Base-by-base conservation (phyloP, 1,140 invertebrate genomes). In the Rhyzopertha dominica region DNA sequence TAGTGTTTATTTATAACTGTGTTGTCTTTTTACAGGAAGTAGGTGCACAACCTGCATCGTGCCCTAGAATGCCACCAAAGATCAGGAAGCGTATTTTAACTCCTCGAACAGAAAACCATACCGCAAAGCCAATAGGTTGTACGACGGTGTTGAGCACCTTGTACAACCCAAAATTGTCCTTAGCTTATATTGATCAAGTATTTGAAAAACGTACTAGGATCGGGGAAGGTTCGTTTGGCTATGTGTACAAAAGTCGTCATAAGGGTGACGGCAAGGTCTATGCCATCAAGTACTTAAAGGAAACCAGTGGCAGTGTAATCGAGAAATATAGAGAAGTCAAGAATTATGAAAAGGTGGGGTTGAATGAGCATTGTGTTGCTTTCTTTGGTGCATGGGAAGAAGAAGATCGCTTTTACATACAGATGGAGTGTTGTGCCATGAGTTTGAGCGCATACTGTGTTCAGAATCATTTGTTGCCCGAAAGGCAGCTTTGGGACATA, bases 361-460 rank as follows among this genome's bases (percentile, higher is more conserved):
- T 71, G 4, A 80, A 87, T 65, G 69, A 69, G 5, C 83, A 88
- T 66, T 78, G 81, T 60, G 77, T 89, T 5, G 64, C 72, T 37
- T 80, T 85, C 49, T 74, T 76, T 43, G 71, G 74, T 40, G 84
- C 85, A 1, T 89, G 85, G 85, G 84, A 88, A 66, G 82, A 88
- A 59, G 71, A 76, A 16, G 73, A 77, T 56, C 70, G 75, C 28
- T 66, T 87, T 2, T 87, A 81, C 55, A 82, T 89, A 49, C 79
- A 87, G 62, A 77, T 82, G 52, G 85, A 89, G 65, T 67, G 85
- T 2, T 87, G 85, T 59, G 61, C 66, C 40, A 66, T 68, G 39
- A 73, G 69, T 47, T 54, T 76, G 16, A 67, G 69, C n/a, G 57
- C 66, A 36, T 74, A 73, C 56, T 50, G 71, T 20, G 55, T 58